These are phyloP conservation scores for Coelopa pilipes DNA, from an alignment of 2,888 invertebrate species.

Conservation along the genomic window DNA sequence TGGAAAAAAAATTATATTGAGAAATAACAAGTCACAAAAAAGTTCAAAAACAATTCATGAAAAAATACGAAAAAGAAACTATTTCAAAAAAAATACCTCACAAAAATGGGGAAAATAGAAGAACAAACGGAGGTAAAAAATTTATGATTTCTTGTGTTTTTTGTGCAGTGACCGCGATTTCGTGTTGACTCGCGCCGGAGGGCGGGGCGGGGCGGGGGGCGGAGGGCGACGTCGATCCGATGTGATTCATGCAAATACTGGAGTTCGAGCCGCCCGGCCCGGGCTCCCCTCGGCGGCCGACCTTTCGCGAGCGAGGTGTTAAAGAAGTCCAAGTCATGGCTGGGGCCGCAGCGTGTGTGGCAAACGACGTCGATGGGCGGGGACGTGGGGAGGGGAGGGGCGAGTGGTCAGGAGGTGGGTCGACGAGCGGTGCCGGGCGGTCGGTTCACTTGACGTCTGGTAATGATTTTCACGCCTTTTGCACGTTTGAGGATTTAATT, in stretches of 20 bases:
- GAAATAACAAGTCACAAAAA: neutral
- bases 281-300: neutral
- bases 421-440: neutral
- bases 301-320: slow-evolving; percentile 10
- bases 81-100: neutral
- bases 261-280: neutral
- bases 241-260: slow-evolving; percentile 29
- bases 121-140: no score
- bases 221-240: neutral
- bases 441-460: slow-evolving; percentile 27
- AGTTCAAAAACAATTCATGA: neutral
- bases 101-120: neutral
- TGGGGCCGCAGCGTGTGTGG: slow-evolving; percentile 26
- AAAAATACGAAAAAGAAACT: no score
- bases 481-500: slow-evolving; percentile 8
- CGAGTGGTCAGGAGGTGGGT: no score
- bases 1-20: no score
- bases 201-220: neutral
- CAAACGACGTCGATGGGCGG: neutral
- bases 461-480: slow-evolving; percentile 33
- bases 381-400: neutral
- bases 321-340: neutral
- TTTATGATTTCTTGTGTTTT: slow-evolving; percentile 26
- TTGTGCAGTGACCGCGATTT: slow-evolving; percentile 48
- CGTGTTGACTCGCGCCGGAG: slow-evolving; percentile 30